These are phyloP conservation scores for Ormia ochracea DNA, from an alignment of 2,888 invertebrate species.

Conservation along the genomic window DNA sequence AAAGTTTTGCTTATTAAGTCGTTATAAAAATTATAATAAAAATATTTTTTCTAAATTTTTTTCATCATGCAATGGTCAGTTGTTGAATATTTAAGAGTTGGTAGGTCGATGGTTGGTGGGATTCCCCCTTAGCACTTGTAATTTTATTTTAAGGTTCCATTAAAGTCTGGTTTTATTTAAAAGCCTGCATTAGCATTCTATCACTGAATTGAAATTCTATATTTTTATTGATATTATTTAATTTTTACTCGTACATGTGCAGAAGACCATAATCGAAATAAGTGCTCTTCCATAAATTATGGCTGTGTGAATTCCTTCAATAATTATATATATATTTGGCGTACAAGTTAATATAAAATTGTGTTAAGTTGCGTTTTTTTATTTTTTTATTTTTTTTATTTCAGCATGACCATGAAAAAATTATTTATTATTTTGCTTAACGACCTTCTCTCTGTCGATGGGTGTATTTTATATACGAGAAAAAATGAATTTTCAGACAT, in stretches of 20 bases:
- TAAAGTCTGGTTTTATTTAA: too few relatives aligned
- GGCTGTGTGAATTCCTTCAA: background rate
- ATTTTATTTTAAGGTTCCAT: too few relatives aligned
- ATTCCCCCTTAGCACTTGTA: too few relatives aligned
- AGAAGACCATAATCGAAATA: background rate
- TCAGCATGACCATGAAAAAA: slow-evolving; percentile 69
- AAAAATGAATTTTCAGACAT: background rate
- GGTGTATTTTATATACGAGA: background rate
- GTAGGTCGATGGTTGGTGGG: too few relatives aligned
- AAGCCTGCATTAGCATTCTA: too few relatives aligned
- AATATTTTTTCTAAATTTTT: too few relatives aligned
- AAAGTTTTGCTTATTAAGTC: background rate
- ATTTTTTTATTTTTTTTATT: too few relatives aligned
- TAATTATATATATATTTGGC: background rate
- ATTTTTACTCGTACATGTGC: background rate
- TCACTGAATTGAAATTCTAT: slow-evolving; percentile 65
- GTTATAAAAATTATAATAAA: too few relatives aligned
- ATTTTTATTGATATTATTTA: slow-evolving; percentile 71
- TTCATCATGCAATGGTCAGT: too few relatives aligned
- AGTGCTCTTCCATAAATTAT: background rate
- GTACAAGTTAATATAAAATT: background rate
- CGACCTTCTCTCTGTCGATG: slow-evolving; percentile 24
- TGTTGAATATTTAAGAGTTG: too few relatives aligned
- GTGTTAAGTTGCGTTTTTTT: background rate
- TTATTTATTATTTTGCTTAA: slow-evolving; percentile 17